Conservation (phyloP, 1,140 invertebrate genomes). For the Caenorhabditis inopinata region DNA sequence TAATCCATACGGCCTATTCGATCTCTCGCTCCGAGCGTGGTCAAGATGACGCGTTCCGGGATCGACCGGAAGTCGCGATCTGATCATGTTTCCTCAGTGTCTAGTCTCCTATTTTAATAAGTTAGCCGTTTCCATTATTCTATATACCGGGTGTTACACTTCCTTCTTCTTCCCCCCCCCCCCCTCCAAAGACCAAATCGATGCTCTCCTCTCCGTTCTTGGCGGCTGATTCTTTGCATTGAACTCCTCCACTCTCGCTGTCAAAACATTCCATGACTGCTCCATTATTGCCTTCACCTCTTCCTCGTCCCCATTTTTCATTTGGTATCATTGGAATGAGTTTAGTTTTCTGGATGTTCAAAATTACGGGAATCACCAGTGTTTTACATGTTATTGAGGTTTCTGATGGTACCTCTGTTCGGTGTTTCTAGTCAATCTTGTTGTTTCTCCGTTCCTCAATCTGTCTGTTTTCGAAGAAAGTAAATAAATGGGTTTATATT, state of each 20-base stretch:
- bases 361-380: neutral
- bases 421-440: slow-evolving; percentile 15
- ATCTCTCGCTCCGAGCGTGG: slow-evolving; percentile 22
- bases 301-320: neutral
- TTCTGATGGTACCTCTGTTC: no score
- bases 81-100: no score
- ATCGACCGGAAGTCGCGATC: neutral
- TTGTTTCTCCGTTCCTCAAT: neutral
- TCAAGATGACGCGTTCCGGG: slow-evolving; percentile 10
- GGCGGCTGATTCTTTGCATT: no score
- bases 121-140: no score
- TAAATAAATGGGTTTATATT: neutral
- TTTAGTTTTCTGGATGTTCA: neutral
- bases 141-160: neutral
- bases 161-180: neutral
- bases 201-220: no score
- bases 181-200: neutral
- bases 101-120: no score
- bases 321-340: no score
- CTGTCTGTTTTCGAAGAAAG: neutral
- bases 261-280: slow-evolving; percentile 28
- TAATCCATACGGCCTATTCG: slow-evolving; percentile 4
- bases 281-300: neutral
- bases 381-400: slow-evolving; percentile 24
- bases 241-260: neutral